Evolutionary conservation across 2,797 vertebrate genomes (phyloP), one percentile per base, ranked within the genome.

Genomic region (Sternotherus odoratus): DNA sequence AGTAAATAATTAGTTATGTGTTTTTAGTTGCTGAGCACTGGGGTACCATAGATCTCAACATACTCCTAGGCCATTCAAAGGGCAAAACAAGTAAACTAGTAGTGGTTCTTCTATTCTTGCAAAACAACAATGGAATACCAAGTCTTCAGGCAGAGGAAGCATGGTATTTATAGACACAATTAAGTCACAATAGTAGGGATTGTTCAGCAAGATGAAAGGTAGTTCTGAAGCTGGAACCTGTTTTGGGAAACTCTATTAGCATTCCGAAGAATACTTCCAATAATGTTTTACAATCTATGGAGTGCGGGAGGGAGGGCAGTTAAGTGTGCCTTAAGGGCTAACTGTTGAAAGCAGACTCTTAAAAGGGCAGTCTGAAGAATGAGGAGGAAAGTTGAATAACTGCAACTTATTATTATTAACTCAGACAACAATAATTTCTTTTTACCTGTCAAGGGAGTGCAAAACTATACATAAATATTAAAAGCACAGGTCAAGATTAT

Each of bases 1-100:
- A 16, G 74, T 84, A 93, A 91, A 92, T 77, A 90, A 87, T 39
- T 83, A 50, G 63, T 91, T 89, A 86, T 93, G 87, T 81, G 30
- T 90, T 19, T 85, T 94, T 83, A 90, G 85, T 87, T 82, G 51
- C 75, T 79, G 54, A 83, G 51, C 23, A 79, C 30, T 83, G 33
- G 63, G 46, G 9, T 11, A 30, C 28, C 85, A 46, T 53, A 33
- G 26, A 91, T 95, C 77, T 87, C 88, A 85, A 30, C 0, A 1
- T 17, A 46, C 56, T 56, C 56, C 88, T 93, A 84, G 23, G 16
- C 79, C 88, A 92, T 84, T 3, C 89, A 93, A 85, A 80, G 39
- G 5, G 1, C 53, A 63, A 86, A 36, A 69, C 3, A 74, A 82
- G 43, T 89, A 72, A 60, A 69, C 49, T 8, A 48, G 3, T 3